A percentile compares a stretch with the other conserved stretches of the same genome.
Conservation (phyloP, 1,140 invertebrate genomes). For the Paraescarpia echinospica region DNA sequence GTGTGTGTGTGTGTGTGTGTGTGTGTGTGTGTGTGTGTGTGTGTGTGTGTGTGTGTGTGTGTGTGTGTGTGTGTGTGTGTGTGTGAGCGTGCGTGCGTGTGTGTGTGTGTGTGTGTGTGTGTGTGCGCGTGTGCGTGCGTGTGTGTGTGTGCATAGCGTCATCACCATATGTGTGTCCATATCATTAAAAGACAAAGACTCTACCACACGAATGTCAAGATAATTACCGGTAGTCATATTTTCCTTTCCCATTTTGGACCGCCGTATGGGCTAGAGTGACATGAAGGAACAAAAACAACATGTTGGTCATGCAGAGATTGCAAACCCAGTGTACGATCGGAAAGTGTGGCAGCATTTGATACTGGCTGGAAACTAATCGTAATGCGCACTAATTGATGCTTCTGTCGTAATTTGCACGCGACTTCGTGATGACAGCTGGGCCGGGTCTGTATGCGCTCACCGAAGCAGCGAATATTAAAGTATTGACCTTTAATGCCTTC, state of each 20-base stretch:
- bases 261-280: not conserved
- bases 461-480: slow-evolving; percentile 5
- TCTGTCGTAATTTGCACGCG: not conserved
- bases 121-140: no score
- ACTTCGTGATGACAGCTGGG: slow-evolving; percentile 3
- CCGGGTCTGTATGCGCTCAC: not conserved
- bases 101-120: no score
- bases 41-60: no score
- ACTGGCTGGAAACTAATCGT: not conserved
- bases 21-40: no score
- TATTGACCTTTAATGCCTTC: not conserved
- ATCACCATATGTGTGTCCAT: no score
- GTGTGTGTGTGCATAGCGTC: no score
- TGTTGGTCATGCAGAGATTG: not conserved
- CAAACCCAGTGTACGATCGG: not conserved
- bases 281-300: not conserved
- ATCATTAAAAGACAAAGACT: no score
- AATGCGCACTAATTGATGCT: not conserved
- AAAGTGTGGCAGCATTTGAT: not conserved
- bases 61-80: no score
- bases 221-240: not conserved
- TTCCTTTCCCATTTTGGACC: not conserved
- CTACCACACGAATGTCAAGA: not conserved
- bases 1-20: no score
- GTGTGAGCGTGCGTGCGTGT: no score